phyloP scores from a whole-genome alignment of 1,140 invertebrate genomes.

The Propsilocerus akamusi region DNA sequence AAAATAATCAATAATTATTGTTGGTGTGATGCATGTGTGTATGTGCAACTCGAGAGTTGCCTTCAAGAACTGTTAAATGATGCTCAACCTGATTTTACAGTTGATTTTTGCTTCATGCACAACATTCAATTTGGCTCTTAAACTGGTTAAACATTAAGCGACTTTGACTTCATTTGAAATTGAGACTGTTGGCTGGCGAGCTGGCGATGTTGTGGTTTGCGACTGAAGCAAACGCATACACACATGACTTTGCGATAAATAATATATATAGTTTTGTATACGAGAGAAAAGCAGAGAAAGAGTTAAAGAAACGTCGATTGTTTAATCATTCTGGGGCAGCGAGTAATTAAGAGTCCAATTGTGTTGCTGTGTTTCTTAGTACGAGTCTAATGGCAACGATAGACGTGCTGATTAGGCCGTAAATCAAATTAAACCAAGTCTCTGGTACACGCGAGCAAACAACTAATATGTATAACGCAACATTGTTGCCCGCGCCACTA shows the following conservation, averaged over 20 bases:
- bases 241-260: too few species aligned
- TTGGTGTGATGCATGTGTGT: too few species aligned
- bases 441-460: not conserved
- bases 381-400: not conserved
- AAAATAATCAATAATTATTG: not conserved
- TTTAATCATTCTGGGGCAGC: not conserved
- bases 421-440: constrained; percentile 4
- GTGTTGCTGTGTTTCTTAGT: not conserved
- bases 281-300: too few species aligned
- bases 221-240: too few species aligned
- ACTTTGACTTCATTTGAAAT: not conserved
- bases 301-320: not conserved
- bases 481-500: too few species aligned
- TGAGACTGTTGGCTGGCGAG: too few species aligned
- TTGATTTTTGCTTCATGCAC: not conserved
- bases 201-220: too few species aligned
- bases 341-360: constrained; percentile 1
- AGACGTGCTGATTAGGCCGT: not conserved
- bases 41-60: too few species aligned
- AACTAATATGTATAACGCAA: too few species aligned
- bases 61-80: not conserved
- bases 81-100: constrained; percentile 3
- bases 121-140: not conserved
- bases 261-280: too few species aligned
- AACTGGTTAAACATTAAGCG: not conserved